Evolutionary conservation across 2,888 invertebrate genomes (phyloP).

Genomic region (Unio delphinus): DNA sequence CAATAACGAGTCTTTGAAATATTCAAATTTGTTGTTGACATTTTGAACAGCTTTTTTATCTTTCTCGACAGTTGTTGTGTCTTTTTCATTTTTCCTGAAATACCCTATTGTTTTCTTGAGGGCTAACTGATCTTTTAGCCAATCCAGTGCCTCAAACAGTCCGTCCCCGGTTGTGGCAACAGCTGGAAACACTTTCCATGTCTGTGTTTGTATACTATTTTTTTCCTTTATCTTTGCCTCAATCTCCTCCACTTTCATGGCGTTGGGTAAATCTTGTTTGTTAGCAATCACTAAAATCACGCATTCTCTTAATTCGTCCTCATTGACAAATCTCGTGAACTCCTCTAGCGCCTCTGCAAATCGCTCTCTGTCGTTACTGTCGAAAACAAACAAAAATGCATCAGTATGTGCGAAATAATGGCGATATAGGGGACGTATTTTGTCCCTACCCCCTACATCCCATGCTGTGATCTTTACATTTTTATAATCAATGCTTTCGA

Average conservation of each 20-base stretch:
- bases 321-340: constrained; percentile 9
- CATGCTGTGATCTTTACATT: constrained; percentile 32
- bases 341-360: constrained; percentile 37
- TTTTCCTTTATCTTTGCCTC: constrained; percentile 15
- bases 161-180: constrained; percentile 25
- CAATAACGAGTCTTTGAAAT: too few relatives aligned
- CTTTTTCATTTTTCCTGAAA: not conserved
- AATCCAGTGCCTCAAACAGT: constrained; percentile 31
- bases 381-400: constrained; percentile 47
- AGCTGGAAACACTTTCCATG: constrained; percentile 25
- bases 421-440: constrained; percentile 36
- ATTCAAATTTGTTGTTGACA: too few relatives aligned
- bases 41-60: not conserved
- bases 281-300: constrained; percentile 42
- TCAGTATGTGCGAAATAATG: constrained; percentile 42
- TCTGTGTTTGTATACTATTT: not conserved
- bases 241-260: constrained; percentile 34
- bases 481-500: constrained; percentile 38
- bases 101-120: too few relatives aligned
- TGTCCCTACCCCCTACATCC: constrained; percentile 49
- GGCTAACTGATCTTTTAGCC: constrained; percentile 15
- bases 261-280: constrained; percentile 48
- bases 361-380: constrained; percentile 47
- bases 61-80: not conserved
- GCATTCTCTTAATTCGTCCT: constrained; percentile 32